Conservation (phyloP, 2,797 vertebrate species). For the Natrix natrix region DNA sequence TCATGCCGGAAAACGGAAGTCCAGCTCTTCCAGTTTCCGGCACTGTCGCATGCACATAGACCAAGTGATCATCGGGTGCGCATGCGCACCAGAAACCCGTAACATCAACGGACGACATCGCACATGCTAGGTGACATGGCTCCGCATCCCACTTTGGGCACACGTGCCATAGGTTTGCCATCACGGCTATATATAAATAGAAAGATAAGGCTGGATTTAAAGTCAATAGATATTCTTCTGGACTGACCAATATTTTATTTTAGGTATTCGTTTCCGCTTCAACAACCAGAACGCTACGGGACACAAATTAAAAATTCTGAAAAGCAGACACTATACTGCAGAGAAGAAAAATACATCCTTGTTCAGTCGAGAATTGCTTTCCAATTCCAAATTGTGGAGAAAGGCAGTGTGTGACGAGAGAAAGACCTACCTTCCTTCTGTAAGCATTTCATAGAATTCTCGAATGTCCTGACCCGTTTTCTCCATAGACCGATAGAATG, state of each 20-base stretch:
- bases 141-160: no score
- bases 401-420: not conserved
- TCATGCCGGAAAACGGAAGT: no score
- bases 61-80: no score
- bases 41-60: no score
- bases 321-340: not conserved
- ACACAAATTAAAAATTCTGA: not conserved
- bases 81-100: no score
- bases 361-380: not conserved
- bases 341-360: not conserved
- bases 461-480: slow-evolving; percentile 96
- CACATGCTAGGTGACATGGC: no score
- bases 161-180: no score
- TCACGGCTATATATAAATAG: not conserved
- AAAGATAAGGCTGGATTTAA: not conserved
- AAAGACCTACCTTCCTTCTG: slow-evolving; percentile 86
- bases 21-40: no score
- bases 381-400: not conserved
- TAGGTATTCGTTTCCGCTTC: not conserved
- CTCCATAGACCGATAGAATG: slow-evolving; percentile 99
- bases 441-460: slow-evolving; percentile 95
- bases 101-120: no score
- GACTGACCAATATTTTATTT: not conserved
- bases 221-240: not conserved
- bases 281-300: not conserved